Base-by-base conservation (phyloP, 2,888 invertebrate species). In the Steinernema hermaphroditum region DNA sequence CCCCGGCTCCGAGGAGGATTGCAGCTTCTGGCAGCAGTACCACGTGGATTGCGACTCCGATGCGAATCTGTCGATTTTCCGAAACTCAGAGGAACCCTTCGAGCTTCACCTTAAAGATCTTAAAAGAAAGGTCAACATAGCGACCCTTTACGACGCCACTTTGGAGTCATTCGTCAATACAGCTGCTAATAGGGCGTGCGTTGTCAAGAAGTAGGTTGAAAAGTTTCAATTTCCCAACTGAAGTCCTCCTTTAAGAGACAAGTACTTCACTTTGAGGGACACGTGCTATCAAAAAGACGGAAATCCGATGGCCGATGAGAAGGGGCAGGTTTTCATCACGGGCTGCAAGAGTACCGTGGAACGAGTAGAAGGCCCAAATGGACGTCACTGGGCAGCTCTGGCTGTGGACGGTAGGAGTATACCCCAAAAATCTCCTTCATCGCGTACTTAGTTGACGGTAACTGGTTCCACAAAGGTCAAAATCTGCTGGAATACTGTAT, bases 101-200 rank as follows among this genome's bases (percentile, higher is more conserved):
- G 32, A 32, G 32, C 19, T 62, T 4, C 16, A 62, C 16, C 1
- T 62, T 14, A 12, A 29, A 29, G 29, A 29, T 2, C 8, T 62
- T 1, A 9, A 8, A 1, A 34, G 32, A 8, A 16, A 34, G 19
- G 62, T 62, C 14, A 2, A 16, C 4, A 29, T 62, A 6, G 32
- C 62, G 32, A 62, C 16, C 27, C 32, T 6, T 24, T 29, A 62
- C 29, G 62, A 62, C 14, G 62, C 34, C 1, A 62, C 62, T 22
- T 62, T 62, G 62, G 62, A 62, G 1, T 29, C 62, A 1, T 62
- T 62, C 29, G 32, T 62, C 4, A 62, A 62, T 16, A 62, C 62
- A 6, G 62, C 34, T 8, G 27, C 32, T 16, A 62, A 32, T n/a
- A 29, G 27, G 14, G 14, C 24, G n/a, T 50, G 50, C 12, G 1